Percentiles rank a stretch among this genome's conserved stretches.
Conservation (phyloP, 2,797 vertebrate species). For the Moxostoma hubbsi region DNA sequence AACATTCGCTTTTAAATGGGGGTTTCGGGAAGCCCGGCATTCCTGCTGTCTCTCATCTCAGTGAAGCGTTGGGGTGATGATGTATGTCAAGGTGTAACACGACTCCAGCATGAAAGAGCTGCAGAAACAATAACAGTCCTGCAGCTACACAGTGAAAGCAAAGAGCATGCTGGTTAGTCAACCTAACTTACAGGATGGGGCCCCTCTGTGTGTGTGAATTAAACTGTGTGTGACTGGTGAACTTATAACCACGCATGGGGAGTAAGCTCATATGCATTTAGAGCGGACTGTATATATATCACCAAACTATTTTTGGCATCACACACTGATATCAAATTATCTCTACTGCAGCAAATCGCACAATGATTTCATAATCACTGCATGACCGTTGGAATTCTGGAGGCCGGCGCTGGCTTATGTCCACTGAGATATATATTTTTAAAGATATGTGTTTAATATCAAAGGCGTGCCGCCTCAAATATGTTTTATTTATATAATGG, state of each 20-base stretch:
- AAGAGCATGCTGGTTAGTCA: slow-evolving; percentile 12
- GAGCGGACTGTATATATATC: not conserved
- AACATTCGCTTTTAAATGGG: slow-evolving; percentile 16
- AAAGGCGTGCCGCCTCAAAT: not conserved
- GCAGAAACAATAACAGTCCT: slow-evolving; percentile 70
- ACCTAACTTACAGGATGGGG: slow-evolving; percentile 3
- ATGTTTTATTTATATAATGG: slow-evolving; percentile 9
- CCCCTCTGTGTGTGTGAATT: not conserved
- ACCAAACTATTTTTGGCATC: slow-evolving; percentile 15
- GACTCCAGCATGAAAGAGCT: slow-evolving; percentile 69
- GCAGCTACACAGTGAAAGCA: slow-evolving; percentile 42
- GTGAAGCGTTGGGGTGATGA: slow-evolving; percentile 61
- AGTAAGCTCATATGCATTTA: slow-evolving; percentile 32
- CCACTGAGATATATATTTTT: not conserved
- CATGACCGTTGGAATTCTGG: slow-evolving; percentile 23
- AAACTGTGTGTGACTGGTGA: slow-evolving; percentile 39
- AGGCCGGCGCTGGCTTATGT: not conserved
- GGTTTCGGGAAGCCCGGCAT: slow-evolving; percentile 27
- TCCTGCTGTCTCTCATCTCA: slow-evolving; percentile 48
- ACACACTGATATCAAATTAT: slow-evolving; percentile 25
- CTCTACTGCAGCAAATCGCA: slow-evolving; percentile 25
- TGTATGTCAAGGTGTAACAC: slow-evolving; percentile 71
- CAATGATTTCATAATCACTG: slow-evolving; percentile 27
- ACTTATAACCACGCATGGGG: slow-evolving; percentile 38
- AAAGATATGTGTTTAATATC: not conserved